Evolutionary conservation across 2,888 invertebrate genomes (phyloP), one percentile per base, ranked within the genome.

Genomic region (Scotopteryx bipunctaria): DNA sequence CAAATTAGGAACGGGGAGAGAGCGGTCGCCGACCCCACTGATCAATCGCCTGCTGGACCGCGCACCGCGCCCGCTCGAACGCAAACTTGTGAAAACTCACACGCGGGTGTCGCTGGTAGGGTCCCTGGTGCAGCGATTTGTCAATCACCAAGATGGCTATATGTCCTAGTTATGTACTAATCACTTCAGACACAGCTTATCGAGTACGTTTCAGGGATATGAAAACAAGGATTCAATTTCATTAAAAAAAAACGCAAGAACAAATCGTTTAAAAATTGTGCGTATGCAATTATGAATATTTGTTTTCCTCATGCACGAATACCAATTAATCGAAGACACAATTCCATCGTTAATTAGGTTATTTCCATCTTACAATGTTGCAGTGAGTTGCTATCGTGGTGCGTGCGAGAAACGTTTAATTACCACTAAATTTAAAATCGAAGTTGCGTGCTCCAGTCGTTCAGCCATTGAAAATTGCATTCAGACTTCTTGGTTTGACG

Each of bases 1-100:
- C 84, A 87, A 89, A 90, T 89, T 86, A 87, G 86, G 83, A 76
- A 71, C 80, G 69, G 83, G 87, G 88, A 84, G 82, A 81, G 86
- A 85, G 81, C 82, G 87, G 88, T 84, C 88, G 81, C 66, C 78
- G 89, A 90, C 86, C 89, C 81, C 82, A 75, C 75, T 83, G 83
- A 85, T 86, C 84, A 83, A 83, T 81, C 80, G 83, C 78, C 79
- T 81, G 80, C 78, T 81, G 84, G 82, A 84, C 86, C 82, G 76
- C 76, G 64, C 75, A 84, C 86, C 82, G 76, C 76, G 64, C 75
- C 74, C 72, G 71, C 58, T 42, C 36, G 29, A 42, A 48, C 48
- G 42, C 36, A 37, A 21, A 43, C 42, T 31, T 16, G 23, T 15
- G 48, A 43, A 49, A 48, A 48, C 23, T 41, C 44, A 9, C 48